Evolutionary conservation across 1,140 invertebrate species (phyloP).

Genomic region (Pectinophora gossypiella): DNA sequence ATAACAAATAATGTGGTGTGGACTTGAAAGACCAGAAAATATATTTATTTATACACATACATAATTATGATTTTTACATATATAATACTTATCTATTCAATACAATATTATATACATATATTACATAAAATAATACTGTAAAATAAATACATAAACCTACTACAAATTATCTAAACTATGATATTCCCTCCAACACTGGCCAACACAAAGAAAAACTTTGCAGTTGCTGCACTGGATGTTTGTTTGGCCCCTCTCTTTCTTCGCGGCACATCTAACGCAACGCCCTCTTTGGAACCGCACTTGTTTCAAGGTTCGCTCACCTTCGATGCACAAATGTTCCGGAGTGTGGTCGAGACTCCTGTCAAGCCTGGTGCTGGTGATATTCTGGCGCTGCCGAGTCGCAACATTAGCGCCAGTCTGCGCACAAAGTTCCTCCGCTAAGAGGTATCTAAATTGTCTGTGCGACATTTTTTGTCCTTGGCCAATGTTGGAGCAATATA

Average conservation of each 20-base stretch:
- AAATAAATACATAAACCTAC: too few relatives aligned
- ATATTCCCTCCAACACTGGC: constrained; percentile 1
- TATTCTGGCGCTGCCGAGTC: neutral
- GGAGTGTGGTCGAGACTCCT: neutral
- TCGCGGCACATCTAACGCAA: neutral
- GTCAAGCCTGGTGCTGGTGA: neutral
- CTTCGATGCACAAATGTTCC: neutral
- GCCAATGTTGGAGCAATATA: constrained; percentile 4
- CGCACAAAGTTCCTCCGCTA: neutral
- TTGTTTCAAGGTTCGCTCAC: neutral
- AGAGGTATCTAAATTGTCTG: constrained; percentile 7
- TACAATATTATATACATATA: constrained; percentile 1
- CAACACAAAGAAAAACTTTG: constrained; percentile 8
- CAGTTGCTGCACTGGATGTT: constrained; percentile 1
- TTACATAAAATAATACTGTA: neutral
- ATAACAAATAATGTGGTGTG: too few relatives aligned
- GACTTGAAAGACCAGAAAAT: too few relatives aligned
- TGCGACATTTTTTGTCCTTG: neutral
- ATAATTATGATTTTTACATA: too few relatives aligned
- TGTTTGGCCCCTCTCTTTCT: neutral
- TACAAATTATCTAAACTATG: neutral
- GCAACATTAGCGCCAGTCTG: neutral
- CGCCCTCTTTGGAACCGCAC: constrained; percentile 2
- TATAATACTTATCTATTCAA: too few relatives aligned
- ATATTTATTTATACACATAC: too few relatives aligned